Evolutionary conservation across 2,888 invertebrate genomes (phyloP).

Genomic region (Meta bourneti): DNA sequence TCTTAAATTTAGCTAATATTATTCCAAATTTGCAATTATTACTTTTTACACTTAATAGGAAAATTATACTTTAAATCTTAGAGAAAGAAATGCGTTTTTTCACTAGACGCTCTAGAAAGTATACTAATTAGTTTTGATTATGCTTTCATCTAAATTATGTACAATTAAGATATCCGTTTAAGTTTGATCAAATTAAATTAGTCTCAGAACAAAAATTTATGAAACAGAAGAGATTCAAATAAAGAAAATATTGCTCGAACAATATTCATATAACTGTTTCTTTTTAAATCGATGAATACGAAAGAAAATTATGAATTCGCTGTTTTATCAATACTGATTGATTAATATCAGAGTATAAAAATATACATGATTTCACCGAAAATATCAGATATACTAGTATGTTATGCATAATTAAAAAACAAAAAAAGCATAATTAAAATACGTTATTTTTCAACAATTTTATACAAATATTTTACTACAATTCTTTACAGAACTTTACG

Average conservation of each 20-base stretch:
- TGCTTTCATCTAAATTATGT: slow-evolving; percentile 14
- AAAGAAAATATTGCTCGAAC: neutral
- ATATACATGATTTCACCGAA: too few species aligned
- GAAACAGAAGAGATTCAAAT: neutral
- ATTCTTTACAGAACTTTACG: too few species aligned
- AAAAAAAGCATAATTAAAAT: too few species aligned
- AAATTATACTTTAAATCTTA: slow-evolving; percentile 18
- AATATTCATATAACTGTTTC: neutral
- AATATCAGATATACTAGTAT: too few species aligned
- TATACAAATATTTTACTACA: too few species aligned
- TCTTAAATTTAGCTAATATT: slow-evolving; percentile 51
- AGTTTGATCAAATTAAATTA: neutral
- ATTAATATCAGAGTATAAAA: too few species aligned
- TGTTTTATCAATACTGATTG: too few species aligned
- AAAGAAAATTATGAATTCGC: neutral
- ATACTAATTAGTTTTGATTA: neutral
- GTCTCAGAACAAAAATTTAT: neutral
- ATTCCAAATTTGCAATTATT: slow-evolving; percentile 11
- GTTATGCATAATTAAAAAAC: too few species aligned
- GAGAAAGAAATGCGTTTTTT: neutral
- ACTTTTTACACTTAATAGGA: slow-evolving; percentile 14
- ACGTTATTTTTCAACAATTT: too few species aligned
- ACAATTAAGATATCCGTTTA: slow-evolving; percentile 5
- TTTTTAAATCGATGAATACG: neutral
- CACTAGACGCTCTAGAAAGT: neutral